A percentile compares a stretch with the other conserved stretches of the same genome.
These are phyloP conservation scores for Tokudaia muenninki DNA, from an alignment of 2,797 vertebrate genomes.

Conservation along the genomic window DNA sequence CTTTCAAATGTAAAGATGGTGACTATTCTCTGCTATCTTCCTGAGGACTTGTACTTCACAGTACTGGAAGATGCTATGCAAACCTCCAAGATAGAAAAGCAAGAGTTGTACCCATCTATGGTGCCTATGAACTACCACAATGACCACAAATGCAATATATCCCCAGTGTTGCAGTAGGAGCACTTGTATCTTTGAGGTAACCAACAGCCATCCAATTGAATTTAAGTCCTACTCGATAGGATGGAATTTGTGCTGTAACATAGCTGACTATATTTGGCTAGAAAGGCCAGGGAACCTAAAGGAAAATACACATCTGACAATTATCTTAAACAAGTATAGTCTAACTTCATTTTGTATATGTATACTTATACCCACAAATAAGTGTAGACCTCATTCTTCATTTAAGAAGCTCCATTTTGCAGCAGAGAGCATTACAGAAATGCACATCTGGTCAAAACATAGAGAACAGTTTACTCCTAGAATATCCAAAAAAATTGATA, in stretches of 20 bases:
- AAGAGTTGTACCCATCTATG: neutral
- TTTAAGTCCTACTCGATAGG: neutral
- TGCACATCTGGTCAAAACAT: too few relatives aligned
- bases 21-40: neutral
- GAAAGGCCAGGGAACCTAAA: neutral
- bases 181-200: neutral
- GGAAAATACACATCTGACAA: neutral
- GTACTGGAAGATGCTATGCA: neutral
- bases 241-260: too few relatives aligned
- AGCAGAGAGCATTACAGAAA: neutral
- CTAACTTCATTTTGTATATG: neutral
- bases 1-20: neutral
- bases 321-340: neutral
- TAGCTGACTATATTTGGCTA: neutral
- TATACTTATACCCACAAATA: neutral
- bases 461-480: neutral
- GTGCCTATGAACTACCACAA: neutral
- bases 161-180: neutral
- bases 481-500: neutral
- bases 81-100: neutral
- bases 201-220: neutral
- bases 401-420: neutral
- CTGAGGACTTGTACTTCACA: neutral
- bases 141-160: neutral
- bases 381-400: neutral